Evolutionary conservation across 2,797 vertebrate genomes (phyloP).

Genomic region (Rhabdomys pumilio): DNA sequence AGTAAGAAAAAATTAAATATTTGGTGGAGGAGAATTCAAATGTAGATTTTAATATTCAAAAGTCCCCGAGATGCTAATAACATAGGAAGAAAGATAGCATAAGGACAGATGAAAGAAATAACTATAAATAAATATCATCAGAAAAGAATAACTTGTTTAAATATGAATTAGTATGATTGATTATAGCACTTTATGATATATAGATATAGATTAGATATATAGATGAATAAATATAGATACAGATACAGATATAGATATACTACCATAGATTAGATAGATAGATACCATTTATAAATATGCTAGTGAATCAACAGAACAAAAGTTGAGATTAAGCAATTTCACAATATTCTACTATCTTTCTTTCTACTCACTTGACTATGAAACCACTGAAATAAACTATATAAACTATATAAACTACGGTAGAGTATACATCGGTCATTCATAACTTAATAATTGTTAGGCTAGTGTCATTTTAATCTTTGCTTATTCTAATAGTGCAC

Average conservation of each 20-base stretch:
- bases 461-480: background rate
- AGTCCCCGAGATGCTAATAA: background rate
- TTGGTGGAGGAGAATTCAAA: background rate
- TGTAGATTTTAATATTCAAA: background rate
- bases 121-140: background rate
- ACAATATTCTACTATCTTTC: background rate
- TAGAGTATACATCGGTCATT: background rate
- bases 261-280: too few species aligned
- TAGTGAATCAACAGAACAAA: background rate
- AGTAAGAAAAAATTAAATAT: background rate
- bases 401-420: background rate
- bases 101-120: background rate
- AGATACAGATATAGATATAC: too few species aligned
- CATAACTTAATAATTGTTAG: background rate
- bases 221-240: too few species aligned
- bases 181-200: background rate
- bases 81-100: background rate
- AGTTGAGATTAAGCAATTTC: background rate
- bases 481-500: background rate
- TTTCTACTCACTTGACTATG: slow-evolving; percentile 5
- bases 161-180: background rate
- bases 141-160: background rate
- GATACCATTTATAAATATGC: too few species aligned
- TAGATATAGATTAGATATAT: background rate
- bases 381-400: background rate